A percentile compares a stretch with the other conserved stretches of the same genome.
Conservation (phyloP, 1,140 invertebrate genomes). For the Caenorhabditis latens region DNA sequence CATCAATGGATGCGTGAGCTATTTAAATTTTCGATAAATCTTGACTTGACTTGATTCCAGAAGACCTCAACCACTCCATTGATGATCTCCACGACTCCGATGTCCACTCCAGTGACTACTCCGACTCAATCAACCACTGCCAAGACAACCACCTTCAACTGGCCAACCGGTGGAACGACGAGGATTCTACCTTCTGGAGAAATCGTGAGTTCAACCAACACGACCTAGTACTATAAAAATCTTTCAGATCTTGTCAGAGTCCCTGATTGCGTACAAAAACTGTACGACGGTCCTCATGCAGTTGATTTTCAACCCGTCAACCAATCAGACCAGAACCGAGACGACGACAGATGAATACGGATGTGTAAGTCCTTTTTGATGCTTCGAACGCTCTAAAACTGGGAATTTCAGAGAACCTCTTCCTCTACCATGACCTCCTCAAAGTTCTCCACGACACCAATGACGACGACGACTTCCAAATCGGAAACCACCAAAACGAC, state of each 20-base stretch:
- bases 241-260: not conserved
- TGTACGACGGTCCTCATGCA: not conserved
- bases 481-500: not conserved
- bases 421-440: not conserved
- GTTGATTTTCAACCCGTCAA: not conserved
- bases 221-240: not conserved
- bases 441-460: not conserved
- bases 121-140: not conserved
- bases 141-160: not conserved
- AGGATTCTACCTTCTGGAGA: not conserved
- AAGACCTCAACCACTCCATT: not conserved
- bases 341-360: not conserved
- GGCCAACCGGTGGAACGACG: slow-evolving; percentile 15
- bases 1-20: not conserved
- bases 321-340: not conserved
- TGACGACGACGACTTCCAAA: not conserved
- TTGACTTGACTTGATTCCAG: not conserved
- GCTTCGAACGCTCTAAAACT: not conserved
- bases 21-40: too few species aligned
- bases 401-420: not conserved
- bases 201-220: not conserved
- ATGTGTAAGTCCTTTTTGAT: not conserved
- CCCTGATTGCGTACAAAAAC: not conserved
- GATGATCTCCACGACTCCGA: too few species aligned
- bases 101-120: not conserved